Evolutionary conservation across 2,113 vertebrate species (phyloP).

Genomic region (Alosa alosa): DNA sequence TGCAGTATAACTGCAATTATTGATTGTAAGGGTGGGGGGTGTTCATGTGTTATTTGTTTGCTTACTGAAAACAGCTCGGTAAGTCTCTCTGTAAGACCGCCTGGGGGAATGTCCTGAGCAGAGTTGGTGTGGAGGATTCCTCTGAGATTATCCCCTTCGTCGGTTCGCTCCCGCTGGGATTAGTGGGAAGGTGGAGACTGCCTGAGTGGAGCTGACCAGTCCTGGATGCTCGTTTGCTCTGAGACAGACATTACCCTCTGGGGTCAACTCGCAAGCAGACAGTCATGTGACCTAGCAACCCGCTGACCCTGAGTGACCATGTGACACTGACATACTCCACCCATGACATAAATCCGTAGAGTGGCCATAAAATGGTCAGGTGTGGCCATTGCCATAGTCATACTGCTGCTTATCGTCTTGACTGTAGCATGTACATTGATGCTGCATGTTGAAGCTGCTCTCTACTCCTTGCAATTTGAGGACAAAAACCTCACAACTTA

Average conservation of each 20-base stretch:
- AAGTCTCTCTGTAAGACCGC: not conserved
- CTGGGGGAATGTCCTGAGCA: not conserved
- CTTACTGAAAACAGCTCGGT: not conserved
- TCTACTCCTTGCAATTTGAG: not conserved
- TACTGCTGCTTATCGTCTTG: not conserved
- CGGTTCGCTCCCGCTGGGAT: not conserved
- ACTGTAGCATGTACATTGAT: not conserved
- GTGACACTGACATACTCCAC: not conserved
- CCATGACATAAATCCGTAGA: not conserved
- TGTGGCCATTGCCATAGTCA: not conserved
- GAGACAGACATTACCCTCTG: not conserved
- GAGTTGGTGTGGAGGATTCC: not conserved
- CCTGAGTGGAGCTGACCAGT: not conserved
- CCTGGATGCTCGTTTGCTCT: not conserved
- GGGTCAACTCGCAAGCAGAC: not conserved
- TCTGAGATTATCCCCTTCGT: not conserved
- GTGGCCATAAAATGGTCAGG: not conserved
- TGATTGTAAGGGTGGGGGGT: no score
- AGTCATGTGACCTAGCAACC: not conserved
- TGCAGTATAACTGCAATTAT: no score
- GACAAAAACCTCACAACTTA: conserved; percentile 7
- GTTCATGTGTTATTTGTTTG: not conserved
- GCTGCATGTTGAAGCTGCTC: not conserved
- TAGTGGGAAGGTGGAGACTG: not conserved
- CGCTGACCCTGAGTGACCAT: not conserved